A percentile compares a stretch with the other conserved stretches of the same genome.
phyloP scores from a whole-genome alignment of 2,888 invertebrate species.

The Eremobia ochroleuca region DNA sequence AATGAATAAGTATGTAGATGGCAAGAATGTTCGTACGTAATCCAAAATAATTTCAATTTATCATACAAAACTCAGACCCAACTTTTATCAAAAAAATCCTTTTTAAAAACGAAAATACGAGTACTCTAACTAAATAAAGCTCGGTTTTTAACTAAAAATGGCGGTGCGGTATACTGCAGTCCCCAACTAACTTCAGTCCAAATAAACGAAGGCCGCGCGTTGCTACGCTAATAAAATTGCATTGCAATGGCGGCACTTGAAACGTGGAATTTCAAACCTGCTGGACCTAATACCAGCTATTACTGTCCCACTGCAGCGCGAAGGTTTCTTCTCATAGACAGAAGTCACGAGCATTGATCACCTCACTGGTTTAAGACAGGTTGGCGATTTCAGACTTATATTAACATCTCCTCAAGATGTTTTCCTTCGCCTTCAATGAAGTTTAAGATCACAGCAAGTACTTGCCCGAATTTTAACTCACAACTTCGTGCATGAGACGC shows the following conservation, averaged over 20 bases:
- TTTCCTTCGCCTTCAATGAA: too few relatives aligned
- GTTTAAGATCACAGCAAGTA: too few relatives aligned
- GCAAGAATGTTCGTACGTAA: background rate
- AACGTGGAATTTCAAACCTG: constrained; percentile 1
- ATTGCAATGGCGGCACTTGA: constrained; percentile 12
- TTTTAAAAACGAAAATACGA: constrained; percentile 25
- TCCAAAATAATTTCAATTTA: background rate
- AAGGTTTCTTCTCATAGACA: background rate
- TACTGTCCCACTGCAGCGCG: too few relatives aligned
- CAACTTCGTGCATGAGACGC: too few relatives aligned
- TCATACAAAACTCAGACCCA: background rate
- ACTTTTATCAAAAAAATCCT: constrained; percentile 17
- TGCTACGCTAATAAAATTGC: constrained; percentile 39
- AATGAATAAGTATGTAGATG: background rate
- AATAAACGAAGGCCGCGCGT: constrained; percentile 39
- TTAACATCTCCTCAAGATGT: too few relatives aligned
- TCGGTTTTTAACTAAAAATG: constrained; percentile 32
- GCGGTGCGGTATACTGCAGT: constrained; percentile 44
- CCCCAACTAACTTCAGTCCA: constrained; percentile 43
- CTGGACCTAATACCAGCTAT: too few relatives aligned
- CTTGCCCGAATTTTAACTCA: background rate
- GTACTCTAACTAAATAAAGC: constrained; percentile 29
- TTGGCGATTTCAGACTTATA: background rate
- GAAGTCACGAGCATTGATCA: too few relatives aligned
- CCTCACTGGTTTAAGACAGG: background rate